Conservation (phyloP, 2,888 invertebrate genomes). For the Ophraella communa region DNA sequence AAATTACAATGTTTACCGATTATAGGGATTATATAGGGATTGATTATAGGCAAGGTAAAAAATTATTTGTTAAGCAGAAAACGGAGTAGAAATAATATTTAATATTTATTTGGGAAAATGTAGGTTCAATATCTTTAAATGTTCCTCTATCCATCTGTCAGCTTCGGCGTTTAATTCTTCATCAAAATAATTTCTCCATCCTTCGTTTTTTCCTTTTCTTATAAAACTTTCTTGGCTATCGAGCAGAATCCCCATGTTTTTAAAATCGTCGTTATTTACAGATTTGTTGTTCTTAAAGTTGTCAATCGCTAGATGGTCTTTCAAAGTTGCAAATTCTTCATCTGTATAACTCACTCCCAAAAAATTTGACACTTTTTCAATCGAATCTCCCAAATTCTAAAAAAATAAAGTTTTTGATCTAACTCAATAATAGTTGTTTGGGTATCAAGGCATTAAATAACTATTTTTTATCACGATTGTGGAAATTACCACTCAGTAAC, state of each 20-base stretch:
- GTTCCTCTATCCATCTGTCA: slow-evolving; percentile 73
- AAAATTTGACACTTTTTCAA: slow-evolving; percentile 68
- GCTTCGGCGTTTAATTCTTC: slow-evolving; percentile 70
- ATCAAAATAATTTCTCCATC: slow-evolving; percentile 77
- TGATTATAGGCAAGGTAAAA: neutral
- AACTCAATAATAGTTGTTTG: too few species aligned
- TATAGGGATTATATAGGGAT: too few species aligned
- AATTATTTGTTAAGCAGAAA: neutral
- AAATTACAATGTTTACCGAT: too few species aligned
- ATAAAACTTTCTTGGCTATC: slow-evolving; percentile 70
- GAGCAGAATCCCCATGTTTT: slow-evolving; percentile 67
- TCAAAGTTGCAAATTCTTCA: slow-evolving; percentile 67
- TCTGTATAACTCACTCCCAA: slow-evolving; percentile 65
- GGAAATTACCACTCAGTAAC: too few species aligned
- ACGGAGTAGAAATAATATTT: neutral
- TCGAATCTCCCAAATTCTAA: slow-evolving; percentile 67
- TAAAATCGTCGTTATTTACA: slow-evolving; percentile 73
- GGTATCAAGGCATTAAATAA: too few species aligned
- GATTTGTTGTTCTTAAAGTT: slow-evolving; percentile 83
- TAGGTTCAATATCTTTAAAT: slow-evolving; percentile 58
- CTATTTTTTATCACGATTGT: too few species aligned
- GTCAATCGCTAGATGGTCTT: slow-evolving; percentile 77
- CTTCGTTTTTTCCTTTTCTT: slow-evolving; percentile 71
- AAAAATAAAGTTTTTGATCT: too few species aligned
- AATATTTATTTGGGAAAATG: slow-evolving; percentile 7